Evolutionary conservation across 2,797 vertebrate genomes (phyloP).

Genomic region (Meriones psammophilus): DNA sequence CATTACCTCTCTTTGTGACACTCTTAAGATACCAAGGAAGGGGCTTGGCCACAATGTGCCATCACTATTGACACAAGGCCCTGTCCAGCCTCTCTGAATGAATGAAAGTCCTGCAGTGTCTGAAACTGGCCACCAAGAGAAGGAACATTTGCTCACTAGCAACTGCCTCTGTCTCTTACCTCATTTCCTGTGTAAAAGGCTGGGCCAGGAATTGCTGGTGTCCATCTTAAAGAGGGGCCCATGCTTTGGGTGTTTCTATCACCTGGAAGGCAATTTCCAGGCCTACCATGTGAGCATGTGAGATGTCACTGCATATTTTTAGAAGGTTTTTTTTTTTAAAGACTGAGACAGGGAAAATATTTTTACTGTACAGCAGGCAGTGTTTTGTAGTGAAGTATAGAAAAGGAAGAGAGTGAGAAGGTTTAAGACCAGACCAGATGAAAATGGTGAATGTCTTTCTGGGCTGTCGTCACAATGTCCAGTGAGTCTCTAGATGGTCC

Average conservation of each 20-base stretch:
- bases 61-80: neutral
- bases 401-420: slow-evolving; percentile 37
- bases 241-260: neutral
- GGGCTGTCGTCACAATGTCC: neutral
- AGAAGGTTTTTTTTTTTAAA: slow-evolving; percentile 76
- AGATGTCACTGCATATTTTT: slow-evolving; percentile 79
- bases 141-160: neutral
- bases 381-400: slow-evolving; percentile 61
- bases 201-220: neutral
- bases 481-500: fast-evolving
- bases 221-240: neutral
- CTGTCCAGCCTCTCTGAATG: neutral
- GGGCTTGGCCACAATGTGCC: neutral
- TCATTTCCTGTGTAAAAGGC: neutral
- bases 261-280: slow-evolving; percentile 40
- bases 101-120: neutral
- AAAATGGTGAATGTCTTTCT: neutral
- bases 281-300: slow-evolving; percentile 66
- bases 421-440: neutral
- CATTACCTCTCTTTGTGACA: neutral
- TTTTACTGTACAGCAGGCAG: slow-evolving; percentile 74
- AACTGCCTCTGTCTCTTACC: neutral
- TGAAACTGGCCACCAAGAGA: fast-evolving
- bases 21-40: neutral
- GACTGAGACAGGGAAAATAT: slow-evolving; percentile 82